Evolutionary conservation across 2,888 invertebrate genomes (phyloP), one percentile per base, ranked within the genome.

Genomic region (Xanthostigma xanthostigma): DNA sequence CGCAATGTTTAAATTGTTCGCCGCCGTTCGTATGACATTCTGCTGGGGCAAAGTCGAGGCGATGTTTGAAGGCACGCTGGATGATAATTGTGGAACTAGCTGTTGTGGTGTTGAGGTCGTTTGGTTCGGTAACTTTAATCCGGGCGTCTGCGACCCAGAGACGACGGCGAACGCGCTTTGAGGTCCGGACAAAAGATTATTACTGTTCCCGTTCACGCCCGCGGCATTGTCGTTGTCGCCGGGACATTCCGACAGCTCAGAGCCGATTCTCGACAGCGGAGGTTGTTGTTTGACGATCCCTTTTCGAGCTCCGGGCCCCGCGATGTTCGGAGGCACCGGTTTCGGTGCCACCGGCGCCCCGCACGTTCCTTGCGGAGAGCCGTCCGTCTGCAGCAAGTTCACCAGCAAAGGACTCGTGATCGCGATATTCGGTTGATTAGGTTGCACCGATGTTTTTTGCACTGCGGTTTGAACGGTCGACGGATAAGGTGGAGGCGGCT

Each of bases 371-470:
- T 64, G 71, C 52, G 73, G 59, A 38, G 62, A 60, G 44, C 73
- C 84, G 61, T 91, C 91, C 62, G 88, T 93, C 70, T 94, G 93
- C 58, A 94, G 72, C 56, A 94, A 70, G 67, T 94, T 94, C 36
- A 94, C 94, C 55, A 94, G 72, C 56, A 94, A 70, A 17, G 94
- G 94, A 62, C 92, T 93, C 55, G 81, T 90, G 66, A 84, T 78
- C 49, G 85, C 86, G 55, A 86, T 86, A 53, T 78, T 72, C 45
- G 67, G 62, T 35, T 60, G 57, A 48, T 59, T 57, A 36, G 64
- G 55, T 49, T 60, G 59, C 3, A 60, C 57, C 34, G 60, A 57
- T 41, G 54, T 47, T 40, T 61, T 59, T 14, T 61, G 61, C 59
- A 64, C 53, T 59, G 68, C 54, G 60, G 69, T 62, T 60, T 67